Conservation (phyloP, 2,113 vertebrate species). For the Tenrec ecaudatus region DNA sequence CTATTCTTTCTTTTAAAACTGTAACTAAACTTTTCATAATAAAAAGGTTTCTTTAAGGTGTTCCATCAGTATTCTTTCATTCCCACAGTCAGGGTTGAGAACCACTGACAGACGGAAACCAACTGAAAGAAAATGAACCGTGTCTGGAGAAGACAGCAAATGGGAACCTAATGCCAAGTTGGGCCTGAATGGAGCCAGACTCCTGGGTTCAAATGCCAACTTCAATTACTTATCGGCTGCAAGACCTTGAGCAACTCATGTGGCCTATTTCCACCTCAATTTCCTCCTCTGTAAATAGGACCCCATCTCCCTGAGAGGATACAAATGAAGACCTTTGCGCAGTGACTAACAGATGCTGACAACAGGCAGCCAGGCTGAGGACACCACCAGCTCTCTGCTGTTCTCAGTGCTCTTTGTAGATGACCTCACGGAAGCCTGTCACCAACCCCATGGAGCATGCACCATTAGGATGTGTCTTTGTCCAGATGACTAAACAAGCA, state of each 20-base stretch:
- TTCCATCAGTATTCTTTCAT: background rate
- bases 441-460: background rate
- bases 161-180: background rate
- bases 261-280: background rate
- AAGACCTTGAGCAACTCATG: background rate
- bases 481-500: constrained; percentile 8
- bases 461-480: background rate
- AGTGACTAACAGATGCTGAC: background rate
- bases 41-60: background rate
- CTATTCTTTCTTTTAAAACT: background rate
- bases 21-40: constrained; percentile 18
- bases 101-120: constrained; percentile 40
- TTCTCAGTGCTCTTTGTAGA: background rate
- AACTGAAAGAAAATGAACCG: background rate
- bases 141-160: background rate
- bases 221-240: background rate
- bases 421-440: background rate
- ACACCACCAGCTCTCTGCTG: background rate
- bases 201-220: background rate
- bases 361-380: background rate
- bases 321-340: constrained; percentile 8
- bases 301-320: background rate
- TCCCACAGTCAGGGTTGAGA: background rate
- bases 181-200: background rate
- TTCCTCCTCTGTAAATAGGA: background rate